Percentiles rank a stretch among this genome's conserved stretches.
Conservation (phyloP, 1,140 invertebrate species). For the Samia ricini region DNA sequence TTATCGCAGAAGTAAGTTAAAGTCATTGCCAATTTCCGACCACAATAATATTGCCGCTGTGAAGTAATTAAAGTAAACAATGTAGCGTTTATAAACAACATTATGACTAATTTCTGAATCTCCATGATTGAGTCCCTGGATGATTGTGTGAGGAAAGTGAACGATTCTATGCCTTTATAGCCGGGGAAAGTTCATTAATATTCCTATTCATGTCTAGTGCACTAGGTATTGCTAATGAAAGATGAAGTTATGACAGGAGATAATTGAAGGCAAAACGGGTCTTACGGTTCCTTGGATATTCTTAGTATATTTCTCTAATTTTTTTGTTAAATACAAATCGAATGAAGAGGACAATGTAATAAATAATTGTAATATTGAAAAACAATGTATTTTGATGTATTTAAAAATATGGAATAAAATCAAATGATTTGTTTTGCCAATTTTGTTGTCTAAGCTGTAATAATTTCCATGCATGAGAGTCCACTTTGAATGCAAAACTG, state of each 20-base stretch:
- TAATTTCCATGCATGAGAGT: neutral
- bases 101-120: neutral
- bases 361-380: neutral
- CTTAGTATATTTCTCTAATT: neutral
- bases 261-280: neutral
- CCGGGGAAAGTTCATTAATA: conserved; percentile 18
- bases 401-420: neutral
- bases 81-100: neutral
- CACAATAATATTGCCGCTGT: neutral
- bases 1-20: neutral
- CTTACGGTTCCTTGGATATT: neutral
- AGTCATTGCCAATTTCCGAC: neutral
- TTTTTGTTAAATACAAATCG: neutral
- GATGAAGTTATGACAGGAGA: neutral
- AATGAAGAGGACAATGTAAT: neutral
- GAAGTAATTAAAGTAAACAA: neutral
- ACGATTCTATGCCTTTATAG: conserved; percentile 15
- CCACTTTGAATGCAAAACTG: neutral
- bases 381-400: neutral
- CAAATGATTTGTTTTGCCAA: neutral
- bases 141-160: conserved; percentile 7
- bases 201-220: conserved; percentile 8
- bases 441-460: neutral
- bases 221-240: neutral
- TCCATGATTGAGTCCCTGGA: neutral